Percentiles rank a stretch among this genome's conserved stretches.
phyloP scores from a whole-genome alignment of 2,797 vertebrate genomes.

The Rachycentron canadum region DNA sequence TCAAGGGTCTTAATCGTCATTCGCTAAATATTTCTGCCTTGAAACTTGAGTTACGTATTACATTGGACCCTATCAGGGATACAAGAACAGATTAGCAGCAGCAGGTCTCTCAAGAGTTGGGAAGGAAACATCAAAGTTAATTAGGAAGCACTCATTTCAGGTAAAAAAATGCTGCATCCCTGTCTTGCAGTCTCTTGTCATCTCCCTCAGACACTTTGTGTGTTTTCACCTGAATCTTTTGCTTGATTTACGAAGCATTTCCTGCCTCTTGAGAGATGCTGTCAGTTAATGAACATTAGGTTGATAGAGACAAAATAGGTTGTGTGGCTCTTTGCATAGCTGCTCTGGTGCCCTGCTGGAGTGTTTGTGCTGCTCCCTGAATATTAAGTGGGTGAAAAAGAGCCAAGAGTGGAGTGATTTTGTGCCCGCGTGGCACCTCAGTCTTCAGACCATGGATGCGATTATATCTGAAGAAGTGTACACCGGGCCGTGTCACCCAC shows the following conservation, averaged over 20 bases:
- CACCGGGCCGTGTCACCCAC: neutral
- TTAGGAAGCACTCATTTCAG: neutral
- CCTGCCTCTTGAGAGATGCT: neutral
- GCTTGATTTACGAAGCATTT: constrained; percentile 22
- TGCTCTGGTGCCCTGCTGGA: constrained; percentile 4
- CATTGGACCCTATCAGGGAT: neutral
- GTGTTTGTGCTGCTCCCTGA: constrained; percentile 35
- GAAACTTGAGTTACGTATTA: neutral
- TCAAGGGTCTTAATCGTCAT: neutral
- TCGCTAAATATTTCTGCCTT: no score
- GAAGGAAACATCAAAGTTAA: neutral
- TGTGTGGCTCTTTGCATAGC: constrained; percentile 14
- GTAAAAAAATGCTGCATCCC: neutral
- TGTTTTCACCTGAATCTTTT: constrained; percentile 9
- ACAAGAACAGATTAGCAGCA: neutral
- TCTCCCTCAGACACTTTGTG: neutral
- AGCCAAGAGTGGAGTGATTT: constrained; percentile 44
- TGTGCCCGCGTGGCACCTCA: constrained; percentile 21
- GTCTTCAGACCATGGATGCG: constrained; percentile 42
- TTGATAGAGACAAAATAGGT: constrained; percentile 34
- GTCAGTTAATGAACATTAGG: constrained; percentile 26
- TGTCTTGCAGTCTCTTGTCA: neutral
- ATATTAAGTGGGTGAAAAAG: constrained; percentile 45
- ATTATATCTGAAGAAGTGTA: constrained; percentile 41
- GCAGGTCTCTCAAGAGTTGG: neutral